Conservation (phyloP, 2,797 vertebrate genomes). For the Setipinna tenuifilis region DNA sequence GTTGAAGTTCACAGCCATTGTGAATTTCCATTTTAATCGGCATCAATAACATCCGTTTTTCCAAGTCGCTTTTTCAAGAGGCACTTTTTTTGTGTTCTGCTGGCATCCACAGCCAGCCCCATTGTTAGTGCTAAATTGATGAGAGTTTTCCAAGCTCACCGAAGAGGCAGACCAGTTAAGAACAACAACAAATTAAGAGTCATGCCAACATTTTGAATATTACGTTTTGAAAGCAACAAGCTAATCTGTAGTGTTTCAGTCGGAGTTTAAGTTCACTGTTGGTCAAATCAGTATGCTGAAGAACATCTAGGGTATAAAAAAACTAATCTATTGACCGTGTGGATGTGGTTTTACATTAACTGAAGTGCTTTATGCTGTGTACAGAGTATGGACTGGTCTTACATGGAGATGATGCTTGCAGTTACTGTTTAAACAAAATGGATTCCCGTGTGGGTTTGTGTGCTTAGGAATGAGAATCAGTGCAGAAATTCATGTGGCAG, state of each 20-base stretch:
- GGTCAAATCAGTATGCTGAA: neutral
- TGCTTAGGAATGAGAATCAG: too few relatives aligned
- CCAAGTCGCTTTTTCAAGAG: slow-evolving; percentile 1
- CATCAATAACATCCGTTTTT: neutral
- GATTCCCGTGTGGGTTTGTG: too few relatives aligned
- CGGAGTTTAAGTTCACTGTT: neutral
- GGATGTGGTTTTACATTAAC: neutral
- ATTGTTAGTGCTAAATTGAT: neutral
- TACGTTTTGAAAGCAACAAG: neutral
- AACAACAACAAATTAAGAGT: neutral
- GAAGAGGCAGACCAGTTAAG: neutral
- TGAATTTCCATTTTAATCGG: slow-evolving; percentile 20
- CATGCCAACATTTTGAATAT: slow-evolving; percentile 2
- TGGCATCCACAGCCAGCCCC: neutral
- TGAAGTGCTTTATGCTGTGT: neutral
- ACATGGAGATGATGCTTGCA: neutral
- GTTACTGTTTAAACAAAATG: too few relatives aligned
- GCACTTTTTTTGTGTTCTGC: neutral
- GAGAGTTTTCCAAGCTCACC: neutral
- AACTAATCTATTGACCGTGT: neutral
- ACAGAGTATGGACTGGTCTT: neutral
- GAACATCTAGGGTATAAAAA: neutral
- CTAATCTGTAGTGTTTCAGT: neutral
- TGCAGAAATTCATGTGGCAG: neutral
- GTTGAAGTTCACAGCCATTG: neutral